Percentiles rank a stretch among this genome's conserved stretches.
Conservation (phyloP, 1,140 invertebrate species). For the Protaetia brevitarsis region DNA sequence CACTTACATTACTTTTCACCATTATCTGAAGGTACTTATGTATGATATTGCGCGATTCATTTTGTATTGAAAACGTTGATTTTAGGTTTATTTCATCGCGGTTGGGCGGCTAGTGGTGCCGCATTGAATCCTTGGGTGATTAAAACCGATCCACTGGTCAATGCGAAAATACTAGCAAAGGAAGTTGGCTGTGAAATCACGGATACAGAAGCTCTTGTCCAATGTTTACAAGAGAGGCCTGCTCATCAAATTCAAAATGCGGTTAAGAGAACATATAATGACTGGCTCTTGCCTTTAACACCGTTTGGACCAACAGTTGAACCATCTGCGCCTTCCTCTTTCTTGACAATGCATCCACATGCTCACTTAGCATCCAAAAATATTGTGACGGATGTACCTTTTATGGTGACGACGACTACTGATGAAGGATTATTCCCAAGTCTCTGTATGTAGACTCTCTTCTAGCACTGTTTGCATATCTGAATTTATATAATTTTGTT, state of each 20-base stretch:
- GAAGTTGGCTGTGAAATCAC: conserved; percentile 46
- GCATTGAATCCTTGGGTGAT: conserved; percentile 68
- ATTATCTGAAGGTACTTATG: conserved; percentile 52
- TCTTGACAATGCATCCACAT: conserved; percentile 53
- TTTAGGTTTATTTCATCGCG: conserved; percentile 59
- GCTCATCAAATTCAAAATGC: conserved; percentile 17
- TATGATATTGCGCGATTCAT: background rate
- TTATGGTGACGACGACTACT: conserved; percentile 36
- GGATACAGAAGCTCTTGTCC: conserved; percentile 57
- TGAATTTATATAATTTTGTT: background rate
- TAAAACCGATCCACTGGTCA: background rate
- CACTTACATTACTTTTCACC: conserved; percentile 65
- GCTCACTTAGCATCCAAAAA: conserved; percentile 50
- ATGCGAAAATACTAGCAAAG: background rate
- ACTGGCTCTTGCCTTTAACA: conserved; percentile 2
- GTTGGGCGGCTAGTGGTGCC: conserved; percentile 71
- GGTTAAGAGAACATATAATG: background rate
- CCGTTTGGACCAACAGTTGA: conserved; percentile 31
- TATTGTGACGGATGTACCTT: conserved; percentile 36
- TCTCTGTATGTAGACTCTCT: conserved; percentile 35
- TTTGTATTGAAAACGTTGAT: conserved; percentile 1
- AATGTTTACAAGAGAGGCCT: conserved; percentile 35
- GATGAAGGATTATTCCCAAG: conserved; percentile 44
- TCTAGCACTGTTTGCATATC: background rate
- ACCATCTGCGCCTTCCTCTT: conserved; percentile 43